A percentile compares a stretch with the other conserved stretches of the same genome.
phyloP scores from a whole-genome alignment of 2,797 vertebrate genomes.

The Centropyge bicolor region DNA sequence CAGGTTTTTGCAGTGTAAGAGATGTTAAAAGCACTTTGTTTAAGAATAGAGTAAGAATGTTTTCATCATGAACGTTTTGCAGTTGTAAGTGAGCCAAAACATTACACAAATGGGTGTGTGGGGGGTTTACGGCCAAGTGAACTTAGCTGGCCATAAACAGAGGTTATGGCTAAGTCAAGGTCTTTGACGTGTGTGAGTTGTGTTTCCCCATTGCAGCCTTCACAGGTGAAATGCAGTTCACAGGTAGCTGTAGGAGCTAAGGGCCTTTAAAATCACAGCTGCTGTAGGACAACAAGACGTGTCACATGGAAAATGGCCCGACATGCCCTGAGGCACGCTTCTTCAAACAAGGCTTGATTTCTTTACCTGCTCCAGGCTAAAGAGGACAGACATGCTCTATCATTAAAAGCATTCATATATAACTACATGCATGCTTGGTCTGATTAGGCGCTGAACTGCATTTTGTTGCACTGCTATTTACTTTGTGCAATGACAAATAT shows the following conservation, averaged over 20 bases:
- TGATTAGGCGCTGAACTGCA: too few relatives aligned
- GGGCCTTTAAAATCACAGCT: background rate
- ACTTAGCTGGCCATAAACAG: background rate
- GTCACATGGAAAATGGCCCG: constrained; percentile 2
- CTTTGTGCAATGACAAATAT: too few relatives aligned
- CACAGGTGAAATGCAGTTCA: constrained; percentile 22
- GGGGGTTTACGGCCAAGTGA: constrained; percentile 1
- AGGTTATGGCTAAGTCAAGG: background rate
- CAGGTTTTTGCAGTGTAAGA: too few relatives aligned
- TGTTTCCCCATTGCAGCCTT: background rate
- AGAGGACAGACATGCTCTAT: background rate
- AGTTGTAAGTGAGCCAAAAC: constrained; percentile 3
- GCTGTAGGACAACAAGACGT: constrained; percentile 8
- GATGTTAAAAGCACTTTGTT: too few relatives aligned
- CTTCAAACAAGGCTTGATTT: constrained; percentile 5
- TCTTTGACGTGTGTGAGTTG: background rate
- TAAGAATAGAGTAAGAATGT: too few relatives aligned
- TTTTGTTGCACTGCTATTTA: too few relatives aligned
- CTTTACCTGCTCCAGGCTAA: too few relatives aligned
- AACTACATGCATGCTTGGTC: too few relatives aligned
- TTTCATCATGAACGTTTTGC: too few relatives aligned
- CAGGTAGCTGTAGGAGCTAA: background rate
- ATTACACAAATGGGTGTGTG: background rate
- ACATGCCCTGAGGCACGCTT: background rate
- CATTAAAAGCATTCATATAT: too few relatives aligned